Evolutionary conservation across 2,888 invertebrate genomes (phyloP).

Genomic region (Limnephilus marmoratus): DNA sequence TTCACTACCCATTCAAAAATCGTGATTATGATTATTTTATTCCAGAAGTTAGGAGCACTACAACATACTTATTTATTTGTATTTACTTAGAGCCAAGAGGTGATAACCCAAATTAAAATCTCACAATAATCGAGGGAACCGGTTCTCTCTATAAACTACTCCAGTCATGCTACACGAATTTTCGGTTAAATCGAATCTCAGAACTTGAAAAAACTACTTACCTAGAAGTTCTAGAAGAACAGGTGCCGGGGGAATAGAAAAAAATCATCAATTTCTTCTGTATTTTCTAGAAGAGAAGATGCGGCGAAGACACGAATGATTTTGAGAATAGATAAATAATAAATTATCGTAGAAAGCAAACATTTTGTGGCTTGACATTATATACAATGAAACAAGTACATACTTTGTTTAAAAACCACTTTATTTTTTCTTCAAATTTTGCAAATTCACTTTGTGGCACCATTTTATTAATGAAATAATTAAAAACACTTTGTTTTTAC

Average conservation of each 20-base stretch:
- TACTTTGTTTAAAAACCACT: no score
- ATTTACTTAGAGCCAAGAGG: not conserved
- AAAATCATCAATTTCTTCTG: not conserved
- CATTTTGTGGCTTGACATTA: no score
- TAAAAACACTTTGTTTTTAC: no score
- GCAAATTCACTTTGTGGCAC: no score
- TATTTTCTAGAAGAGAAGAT: not conserved
- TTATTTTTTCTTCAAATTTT: no score
- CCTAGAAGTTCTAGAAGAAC: not conserved
- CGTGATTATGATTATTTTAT: not conserved
- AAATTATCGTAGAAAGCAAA: no score
- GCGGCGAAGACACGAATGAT: not conserved
- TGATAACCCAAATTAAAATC: not conserved
- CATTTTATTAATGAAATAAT: no score
- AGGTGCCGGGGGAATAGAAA: not conserved
- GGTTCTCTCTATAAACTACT: not conserved
- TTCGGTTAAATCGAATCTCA: slow-evolving; percentile 1
- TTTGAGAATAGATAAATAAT: not conserved
- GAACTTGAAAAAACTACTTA: not conserved
- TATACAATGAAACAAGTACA: no score
- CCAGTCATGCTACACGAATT: not conserved
- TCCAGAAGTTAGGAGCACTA: no score
- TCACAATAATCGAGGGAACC: not conserved
- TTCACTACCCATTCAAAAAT: not conserved
- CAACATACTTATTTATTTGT: not conserved